These are phyloP conservation scores for Beroe forskalii DNA, from an alignment of 37 sponge, comb jelly and placozoan species.

Conservation along the genomic window DNA sequence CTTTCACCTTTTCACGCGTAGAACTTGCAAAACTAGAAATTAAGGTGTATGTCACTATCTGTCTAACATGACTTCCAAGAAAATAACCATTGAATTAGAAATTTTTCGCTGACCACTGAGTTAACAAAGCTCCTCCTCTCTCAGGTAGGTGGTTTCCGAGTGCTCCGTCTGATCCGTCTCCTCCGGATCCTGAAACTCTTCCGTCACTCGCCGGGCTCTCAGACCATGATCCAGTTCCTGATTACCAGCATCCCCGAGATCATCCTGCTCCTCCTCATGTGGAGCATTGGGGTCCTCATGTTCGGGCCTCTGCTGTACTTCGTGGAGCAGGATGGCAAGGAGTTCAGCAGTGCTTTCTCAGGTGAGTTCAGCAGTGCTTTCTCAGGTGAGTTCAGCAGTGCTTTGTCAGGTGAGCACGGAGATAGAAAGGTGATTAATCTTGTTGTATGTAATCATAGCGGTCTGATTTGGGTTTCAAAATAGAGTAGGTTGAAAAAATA, in stretches of 20 bases:
- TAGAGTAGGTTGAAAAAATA: no score
- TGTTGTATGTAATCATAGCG: no score
- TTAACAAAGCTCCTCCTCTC: neutral
- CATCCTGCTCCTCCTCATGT: constrained; percentile 24
- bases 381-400: no score
- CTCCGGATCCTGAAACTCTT: constrained; percentile 51
- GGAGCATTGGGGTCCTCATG: constrained; percentile 42
- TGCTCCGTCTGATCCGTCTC: constrained; percentile 20
- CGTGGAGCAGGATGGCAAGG: neutral
- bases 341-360: neutral
- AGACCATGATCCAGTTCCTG: constrained; percentile 53
- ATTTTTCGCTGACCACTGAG: no score
- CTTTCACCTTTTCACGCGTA: no score
- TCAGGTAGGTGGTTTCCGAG: constrained; percentile 33
- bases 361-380: neutral
- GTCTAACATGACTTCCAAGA: no score
- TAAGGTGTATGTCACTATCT: no score
- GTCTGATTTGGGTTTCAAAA: no score
- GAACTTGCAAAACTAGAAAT: no score
- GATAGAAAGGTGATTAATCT: no score
- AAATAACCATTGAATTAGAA: no score
- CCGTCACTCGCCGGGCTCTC: constrained; percentile 30
- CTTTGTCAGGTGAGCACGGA: no score
- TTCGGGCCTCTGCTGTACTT: constrained; percentile 28
- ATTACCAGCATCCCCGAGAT: constrained; percentile 41